Conservation (phyloP, 1,140 invertebrate genomes). For the Euwallacea fornicatus region DNA sequence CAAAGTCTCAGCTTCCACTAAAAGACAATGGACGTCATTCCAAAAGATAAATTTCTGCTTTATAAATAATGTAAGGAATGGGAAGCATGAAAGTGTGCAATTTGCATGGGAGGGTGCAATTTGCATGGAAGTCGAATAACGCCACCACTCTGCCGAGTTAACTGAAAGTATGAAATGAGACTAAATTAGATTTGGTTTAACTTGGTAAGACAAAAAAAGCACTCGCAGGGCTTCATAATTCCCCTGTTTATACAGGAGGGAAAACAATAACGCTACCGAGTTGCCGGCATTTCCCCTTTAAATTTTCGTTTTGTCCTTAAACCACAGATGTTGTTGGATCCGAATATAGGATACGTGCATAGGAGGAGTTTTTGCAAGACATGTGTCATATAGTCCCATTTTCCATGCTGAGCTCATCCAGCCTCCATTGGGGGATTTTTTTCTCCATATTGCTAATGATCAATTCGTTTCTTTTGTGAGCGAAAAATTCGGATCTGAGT, state of each 20-base stretch:
- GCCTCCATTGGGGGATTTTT: background rate
- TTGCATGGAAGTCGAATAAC: too few species aligned
- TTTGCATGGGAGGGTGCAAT: too few species aligned
- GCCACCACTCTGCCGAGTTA: background rate
- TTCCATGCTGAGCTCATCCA: too few species aligned
- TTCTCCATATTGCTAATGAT: background rate
- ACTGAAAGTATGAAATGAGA: background rate
- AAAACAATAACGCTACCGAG: slow-evolving; percentile 17
- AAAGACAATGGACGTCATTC: too few species aligned
- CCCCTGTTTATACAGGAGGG: slow-evolving; percentile 17
- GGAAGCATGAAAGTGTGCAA: too few species aligned
- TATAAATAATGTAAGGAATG: too few species aligned
- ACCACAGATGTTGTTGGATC: slow-evolving; percentile 12
- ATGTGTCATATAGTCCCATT: too few species aligned
- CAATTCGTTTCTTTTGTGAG: background rate
- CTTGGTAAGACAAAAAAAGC: slow-evolving; percentile 3
- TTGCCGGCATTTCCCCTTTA: slow-evolving; percentile 12
- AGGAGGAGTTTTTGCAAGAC: slow-evolving; percentile 6
- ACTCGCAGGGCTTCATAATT: slow-evolving; percentile 9
- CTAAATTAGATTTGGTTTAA: background rate
- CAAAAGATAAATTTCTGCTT: too few species aligned
- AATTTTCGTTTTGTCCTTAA: slow-evolving; percentile 18
- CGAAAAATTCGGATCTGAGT: background rate
- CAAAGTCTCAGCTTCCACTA: too few species aligned
- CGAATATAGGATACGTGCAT: slow-evolving; percentile 2